Percentiles rank a stretch among this genome's conserved stretches.
Conservation (phyloP, 2,113 vertebrate genomes). For the Calidris pygmaea region DNA sequence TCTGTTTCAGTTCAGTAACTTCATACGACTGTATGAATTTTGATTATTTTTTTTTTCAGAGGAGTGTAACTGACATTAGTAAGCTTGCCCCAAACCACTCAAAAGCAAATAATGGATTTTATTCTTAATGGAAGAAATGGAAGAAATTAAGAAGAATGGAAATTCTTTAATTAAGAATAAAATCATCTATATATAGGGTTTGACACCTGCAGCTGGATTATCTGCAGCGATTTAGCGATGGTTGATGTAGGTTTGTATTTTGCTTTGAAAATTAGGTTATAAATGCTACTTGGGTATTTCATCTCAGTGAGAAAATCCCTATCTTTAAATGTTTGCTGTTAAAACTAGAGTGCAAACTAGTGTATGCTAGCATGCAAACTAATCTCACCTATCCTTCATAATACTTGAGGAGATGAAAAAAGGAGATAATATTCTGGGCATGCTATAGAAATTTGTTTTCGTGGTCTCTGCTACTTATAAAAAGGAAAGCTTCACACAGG, state of each 20-base stretch:
- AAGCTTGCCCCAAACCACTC: not conserved
- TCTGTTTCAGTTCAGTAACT: conserved; percentile 32
- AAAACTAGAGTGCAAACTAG: not conserved
- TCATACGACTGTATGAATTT: not conserved
- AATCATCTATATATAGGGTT: not conserved
- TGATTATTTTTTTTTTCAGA: not conserved
- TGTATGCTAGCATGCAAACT: not conserved
- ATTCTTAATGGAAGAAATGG: too few relatives aligned
- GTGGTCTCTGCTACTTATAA: not conserved
- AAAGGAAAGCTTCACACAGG: not conserved
- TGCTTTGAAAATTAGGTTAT: not conserved
- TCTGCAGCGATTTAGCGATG: not conserved
- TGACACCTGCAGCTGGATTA: not conserved
- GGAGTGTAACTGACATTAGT: not conserved
- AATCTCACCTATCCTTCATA: not conserved
- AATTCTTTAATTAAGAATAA: not conserved
- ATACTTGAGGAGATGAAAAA: not conserved
- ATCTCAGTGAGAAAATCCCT: not conserved
- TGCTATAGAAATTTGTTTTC: not conserved
- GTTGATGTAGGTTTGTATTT: not conserved
- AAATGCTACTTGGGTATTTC: not conserved
- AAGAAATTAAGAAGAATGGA: too few relatives aligned
- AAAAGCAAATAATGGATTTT: not conserved
- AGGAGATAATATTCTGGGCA: not conserved
- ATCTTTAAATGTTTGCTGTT: not conserved